Base-by-base conservation (phyloP, 2,888 invertebrate species). In the Eupeodes latifasciatus region DNA sequence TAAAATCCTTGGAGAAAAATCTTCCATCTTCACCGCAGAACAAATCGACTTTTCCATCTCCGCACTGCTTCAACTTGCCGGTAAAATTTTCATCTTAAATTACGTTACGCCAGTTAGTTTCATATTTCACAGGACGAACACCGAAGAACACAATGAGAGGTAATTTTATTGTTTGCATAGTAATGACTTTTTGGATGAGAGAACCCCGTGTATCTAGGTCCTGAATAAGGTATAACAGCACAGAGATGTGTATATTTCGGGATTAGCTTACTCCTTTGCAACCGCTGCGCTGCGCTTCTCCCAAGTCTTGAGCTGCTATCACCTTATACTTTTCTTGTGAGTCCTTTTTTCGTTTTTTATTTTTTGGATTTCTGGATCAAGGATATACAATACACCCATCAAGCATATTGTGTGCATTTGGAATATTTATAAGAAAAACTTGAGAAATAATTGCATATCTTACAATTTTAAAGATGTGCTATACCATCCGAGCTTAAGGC, bases 361-460 rank as follows among this genome's bases (percentile, higher is more conserved):
- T 55, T 71, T 55, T 62, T n/a, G 40, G 40, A 11, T 14, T 49
- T 47, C 12, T 34, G 36, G 7, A 49, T 53, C 51, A 19, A n/a
- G 40, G 44, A 66, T 19, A 34, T 36, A 44, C 7, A 53, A 34
- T 36, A 44, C 7, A 53, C 11, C 34, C 51, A 40, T 27, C 27
- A 34, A 61, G 62, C 66, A n/a, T 44, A 66, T 10, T 83, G 84
- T 66, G 81, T 78, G 84, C 78, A 85, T 67, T 85, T 89, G 85
- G 85, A 89, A 89, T 89, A 89, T 85, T 84, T 81, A 87, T 87
- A 85, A 89, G 81, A 89, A 90, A 90, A 90, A 90, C 89, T 89
- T 88, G 90, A 91, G 91, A 91, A 91, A 92, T 92, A 92, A 92
- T 92, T 92, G 92, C 92, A 92, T 92, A 92, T 91, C 90, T 92